A percentile compares a stretch with the other conserved stretches of the same genome.
Conservation (phyloP, 2,888 invertebrate genomes). For the Zelleria hepariella region DNA sequence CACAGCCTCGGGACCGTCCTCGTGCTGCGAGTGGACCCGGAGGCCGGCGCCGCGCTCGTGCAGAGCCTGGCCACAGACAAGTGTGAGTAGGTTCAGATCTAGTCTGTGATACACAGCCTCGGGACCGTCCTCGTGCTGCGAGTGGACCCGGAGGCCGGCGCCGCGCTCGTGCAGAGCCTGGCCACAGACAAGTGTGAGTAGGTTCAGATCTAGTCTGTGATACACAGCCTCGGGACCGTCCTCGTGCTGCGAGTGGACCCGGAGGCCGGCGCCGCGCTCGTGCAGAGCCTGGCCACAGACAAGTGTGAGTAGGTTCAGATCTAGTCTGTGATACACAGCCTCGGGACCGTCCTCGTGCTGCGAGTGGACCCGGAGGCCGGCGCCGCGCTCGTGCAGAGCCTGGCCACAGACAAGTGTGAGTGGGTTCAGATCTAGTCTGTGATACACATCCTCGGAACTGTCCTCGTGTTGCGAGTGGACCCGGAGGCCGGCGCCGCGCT, state of each 20-base stretch:
- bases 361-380: constrained; percentile 50
- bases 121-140: constrained; percentile 39
- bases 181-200: constrained; percentile 7
- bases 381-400: constrained; percentile 40
- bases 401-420: constrained; percentile 16
- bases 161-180: constrained; percentile 41
- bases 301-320: constrained; percentile 3
- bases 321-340: constrained; percentile 28
- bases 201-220: constrained; percentile 16
- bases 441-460: no score
- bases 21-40: no score
- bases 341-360: constrained; percentile 33
- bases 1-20: constrained; percentile 16
- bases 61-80: constrained; percentile 15
- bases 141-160: constrained; percentile 48
- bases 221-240: constrained; percentile 30
- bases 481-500: no score
- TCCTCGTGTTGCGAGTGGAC: no score
- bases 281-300: constrained; percentile 31
- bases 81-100: constrained; percentile 3
- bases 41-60: no score
- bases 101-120: constrained; percentile 27
- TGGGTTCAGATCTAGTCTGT: not conserved
- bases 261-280: constrained; percentile 42
- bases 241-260: constrained; percentile 46